phyloP scores from a whole-genome alignment of 2,888 invertebrate species.

The Zootermopsis nevadensis region DNA sequence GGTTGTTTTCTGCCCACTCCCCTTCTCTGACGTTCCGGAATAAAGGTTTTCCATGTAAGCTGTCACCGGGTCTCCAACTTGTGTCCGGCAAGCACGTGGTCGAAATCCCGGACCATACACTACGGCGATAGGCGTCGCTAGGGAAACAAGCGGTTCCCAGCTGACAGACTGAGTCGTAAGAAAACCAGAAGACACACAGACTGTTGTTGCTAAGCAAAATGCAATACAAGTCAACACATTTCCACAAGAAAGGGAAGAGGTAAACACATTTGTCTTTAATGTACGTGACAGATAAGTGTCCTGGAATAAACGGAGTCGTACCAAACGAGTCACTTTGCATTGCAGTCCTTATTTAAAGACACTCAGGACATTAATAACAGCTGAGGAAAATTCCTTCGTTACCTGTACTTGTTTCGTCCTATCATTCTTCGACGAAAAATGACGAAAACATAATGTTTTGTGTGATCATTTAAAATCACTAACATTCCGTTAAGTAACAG shows the following conservation, averaged over 20 bases:
- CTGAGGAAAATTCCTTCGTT: too few species aligned
- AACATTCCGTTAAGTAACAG: too few species aligned
- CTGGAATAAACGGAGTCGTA: too few species aligned
- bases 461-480: too few species aligned
- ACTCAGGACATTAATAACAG: too few species aligned
- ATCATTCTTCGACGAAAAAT: too few species aligned
- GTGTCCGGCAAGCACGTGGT: not conserved
- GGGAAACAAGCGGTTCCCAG: not conserved
- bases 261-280: not conserved
- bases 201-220: not conserved
- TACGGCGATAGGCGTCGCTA: not conserved
- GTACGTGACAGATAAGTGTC: not conserved
- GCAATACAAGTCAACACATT: conserved; percentile 2
- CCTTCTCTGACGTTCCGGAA: not conserved
- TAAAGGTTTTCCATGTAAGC: conserved; percentile 42
- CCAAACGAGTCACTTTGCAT: too few species aligned
- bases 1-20: not conserved
- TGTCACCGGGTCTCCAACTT: conserved; percentile 22
- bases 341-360: not conserved
- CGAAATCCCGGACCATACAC: conserved; percentile 17
- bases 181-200: not conserved
- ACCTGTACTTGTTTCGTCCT: too few species aligned
- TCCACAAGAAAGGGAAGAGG: not conserved
- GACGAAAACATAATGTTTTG: too few species aligned
- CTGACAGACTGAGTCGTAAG: not conserved